Evolutionary conservation across 2,888 invertebrate genomes (phyloP).

Genomic region (Onchidella celtica): DNA sequence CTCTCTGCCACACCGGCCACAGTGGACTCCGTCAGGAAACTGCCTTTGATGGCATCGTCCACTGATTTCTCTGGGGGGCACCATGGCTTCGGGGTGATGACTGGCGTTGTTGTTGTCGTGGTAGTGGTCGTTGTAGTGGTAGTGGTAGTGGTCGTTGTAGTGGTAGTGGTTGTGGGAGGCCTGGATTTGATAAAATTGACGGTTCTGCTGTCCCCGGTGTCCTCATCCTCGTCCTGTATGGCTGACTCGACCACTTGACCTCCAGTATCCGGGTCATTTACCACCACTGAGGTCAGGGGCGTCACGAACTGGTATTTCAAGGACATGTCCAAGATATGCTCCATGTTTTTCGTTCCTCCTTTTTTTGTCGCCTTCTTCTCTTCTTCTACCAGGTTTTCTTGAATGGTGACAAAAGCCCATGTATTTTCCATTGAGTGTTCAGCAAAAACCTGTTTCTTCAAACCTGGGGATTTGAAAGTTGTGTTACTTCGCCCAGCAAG

Average conservation of each 20-base stretch:
- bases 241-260: not conserved
- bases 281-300: not conserved
- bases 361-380: conserved; percentile 47
- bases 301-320: not conserved
- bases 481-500: not conserved
- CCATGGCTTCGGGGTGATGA: conserved; percentile 17
- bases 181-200: not conserved
- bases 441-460: not conserved
- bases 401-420: conserved; percentile 70
- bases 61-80: not conserved
- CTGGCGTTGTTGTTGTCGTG: conserved; percentile 15
- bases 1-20: not conserved
- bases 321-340: conserved; percentile 37
- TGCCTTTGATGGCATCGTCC: not conserved
- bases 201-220: not conserved
- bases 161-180: conserved; percentile 21
- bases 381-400: conserved; percentile 64
- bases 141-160: conserved; percentile 11
- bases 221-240: conserved; percentile 3
- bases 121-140: conserved; percentile 15
- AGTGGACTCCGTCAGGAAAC: not conserved
- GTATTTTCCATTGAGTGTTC: conserved; percentile 58
- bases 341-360: conserved; percentile 51
- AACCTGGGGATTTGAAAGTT: not conserved
- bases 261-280: not conserved